Percentiles rank a stretch among this genome's conserved stretches.
phyloP scores from a whole-genome alignment of 2,113 vertebrate species.

The Ceuthmochares aereus region DNA sequence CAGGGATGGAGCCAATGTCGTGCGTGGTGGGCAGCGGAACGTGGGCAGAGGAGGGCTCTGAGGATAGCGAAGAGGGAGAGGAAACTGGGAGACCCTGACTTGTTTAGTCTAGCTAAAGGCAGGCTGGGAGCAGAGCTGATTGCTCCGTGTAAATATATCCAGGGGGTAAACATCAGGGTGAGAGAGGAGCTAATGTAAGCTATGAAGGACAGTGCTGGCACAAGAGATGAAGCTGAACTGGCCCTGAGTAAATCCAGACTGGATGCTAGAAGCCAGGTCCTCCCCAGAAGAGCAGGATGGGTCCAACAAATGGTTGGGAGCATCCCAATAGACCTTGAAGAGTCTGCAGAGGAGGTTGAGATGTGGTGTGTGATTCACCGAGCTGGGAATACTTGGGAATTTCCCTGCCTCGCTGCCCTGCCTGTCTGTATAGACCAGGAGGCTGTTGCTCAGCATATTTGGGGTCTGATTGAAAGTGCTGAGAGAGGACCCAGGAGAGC shows the following conservation, averaged over 20 bases:
- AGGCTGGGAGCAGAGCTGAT: background rate
- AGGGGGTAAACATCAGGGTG: constrained; percentile 29
- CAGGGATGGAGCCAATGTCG: background rate
- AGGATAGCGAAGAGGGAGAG: background rate
- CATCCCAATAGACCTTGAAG: background rate
- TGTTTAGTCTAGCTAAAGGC: constrained; percentile 60
- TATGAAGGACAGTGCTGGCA: constrained; percentile 2
- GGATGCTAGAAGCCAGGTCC: background rate
- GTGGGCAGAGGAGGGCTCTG: background rate
- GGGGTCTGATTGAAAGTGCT: background rate
- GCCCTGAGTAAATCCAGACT: background rate
- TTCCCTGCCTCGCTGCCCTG: background rate
- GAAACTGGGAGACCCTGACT: background rate
- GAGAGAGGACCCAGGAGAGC: background rate
- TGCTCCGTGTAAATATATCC: constrained; percentile 39
- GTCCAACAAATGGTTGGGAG: background rate
- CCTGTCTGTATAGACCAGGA: fast-evolving
- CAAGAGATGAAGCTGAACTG: background rate
- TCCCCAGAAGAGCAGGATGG: background rate
- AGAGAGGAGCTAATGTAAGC: constrained; percentile 20
- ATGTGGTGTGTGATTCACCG: fast-evolving
- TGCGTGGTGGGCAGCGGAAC: background rate
- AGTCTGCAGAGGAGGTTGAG: background rate
- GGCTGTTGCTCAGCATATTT: background rate
- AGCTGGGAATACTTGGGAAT: background rate